A percentile compares a stretch with the other conserved stretches of the same genome.
Conservation (phyloP, 2,113 vertebrate species). For the Grammomys surdaster region DNA sequence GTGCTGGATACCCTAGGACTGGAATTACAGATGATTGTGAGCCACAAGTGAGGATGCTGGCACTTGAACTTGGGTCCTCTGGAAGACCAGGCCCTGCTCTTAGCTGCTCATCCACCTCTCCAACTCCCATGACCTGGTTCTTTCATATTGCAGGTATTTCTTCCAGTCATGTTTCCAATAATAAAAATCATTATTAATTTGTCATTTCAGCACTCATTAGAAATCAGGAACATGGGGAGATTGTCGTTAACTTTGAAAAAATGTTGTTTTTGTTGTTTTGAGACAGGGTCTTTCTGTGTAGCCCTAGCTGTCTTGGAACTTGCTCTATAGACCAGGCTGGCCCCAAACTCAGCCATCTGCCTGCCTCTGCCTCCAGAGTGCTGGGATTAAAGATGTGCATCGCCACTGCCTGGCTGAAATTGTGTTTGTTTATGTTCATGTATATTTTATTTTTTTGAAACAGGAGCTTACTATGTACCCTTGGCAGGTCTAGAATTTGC, state of each 20-base stretch:
- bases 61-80: background rate
- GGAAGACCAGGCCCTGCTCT: background rate
- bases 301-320: background rate
- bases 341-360: background rate
- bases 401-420: background rate
- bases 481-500: background rate
- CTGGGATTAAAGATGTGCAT: background rate
- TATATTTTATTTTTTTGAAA: background rate
- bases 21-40: background rate
- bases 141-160: background rate
- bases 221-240: background rate
- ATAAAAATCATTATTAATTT: slow-evolving; percentile 21
- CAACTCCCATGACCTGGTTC: background rate
- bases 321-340: background rate
- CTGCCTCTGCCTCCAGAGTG: background rate
- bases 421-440: background rate
- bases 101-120: background rate
- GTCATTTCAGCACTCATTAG: slow-evolving; percentile 5
- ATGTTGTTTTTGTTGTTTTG: background rate
- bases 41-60: background rate
- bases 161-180: slow-evolving; percentile 34
- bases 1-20: background rate
- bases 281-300: background rate
- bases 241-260: slow-evolving; percentile 4
- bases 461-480: background rate